Evolutionary conservation across 2,113 vertebrate species (phyloP).

Genomic region (Hyla sarda): DNA sequence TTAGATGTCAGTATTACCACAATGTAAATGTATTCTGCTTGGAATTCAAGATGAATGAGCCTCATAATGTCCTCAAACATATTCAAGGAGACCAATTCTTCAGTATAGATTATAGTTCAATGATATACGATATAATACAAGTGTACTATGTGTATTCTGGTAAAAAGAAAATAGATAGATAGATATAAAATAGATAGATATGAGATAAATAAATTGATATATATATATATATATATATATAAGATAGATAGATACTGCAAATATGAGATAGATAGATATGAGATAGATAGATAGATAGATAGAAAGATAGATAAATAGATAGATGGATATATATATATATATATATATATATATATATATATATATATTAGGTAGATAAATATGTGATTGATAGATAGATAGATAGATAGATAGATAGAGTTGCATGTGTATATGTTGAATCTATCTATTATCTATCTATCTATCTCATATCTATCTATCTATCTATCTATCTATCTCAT

Average conservation of each 20-base stretch:
- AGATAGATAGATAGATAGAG: background rate
- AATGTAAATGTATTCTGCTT: slow-evolving; percentile 55
- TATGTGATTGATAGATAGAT: background rate
- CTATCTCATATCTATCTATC: no score
- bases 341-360: no score
- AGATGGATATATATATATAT: no score
- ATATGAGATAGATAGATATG: background rate
- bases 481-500: no score
- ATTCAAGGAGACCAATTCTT: slow-evolving; percentile 16
- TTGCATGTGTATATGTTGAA: no score
- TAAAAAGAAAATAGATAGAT: no score
- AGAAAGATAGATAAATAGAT: no score
- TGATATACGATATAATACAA: background rate
- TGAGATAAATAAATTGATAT: no score
- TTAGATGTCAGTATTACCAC: slow-evolving; percentile 81
- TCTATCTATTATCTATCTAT: no score
- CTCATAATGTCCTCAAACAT: background rate
- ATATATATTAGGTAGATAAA: no score
- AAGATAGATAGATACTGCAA: background rate
- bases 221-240: background rate
- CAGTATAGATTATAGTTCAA: background rate
- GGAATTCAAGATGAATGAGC: background rate
- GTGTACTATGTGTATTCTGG: background rate
- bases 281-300: no score
- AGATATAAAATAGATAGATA: no score